Evolutionary conservation across 2,888 invertebrate species (phyloP).

Genomic region (Germaria angustata): DNA sequence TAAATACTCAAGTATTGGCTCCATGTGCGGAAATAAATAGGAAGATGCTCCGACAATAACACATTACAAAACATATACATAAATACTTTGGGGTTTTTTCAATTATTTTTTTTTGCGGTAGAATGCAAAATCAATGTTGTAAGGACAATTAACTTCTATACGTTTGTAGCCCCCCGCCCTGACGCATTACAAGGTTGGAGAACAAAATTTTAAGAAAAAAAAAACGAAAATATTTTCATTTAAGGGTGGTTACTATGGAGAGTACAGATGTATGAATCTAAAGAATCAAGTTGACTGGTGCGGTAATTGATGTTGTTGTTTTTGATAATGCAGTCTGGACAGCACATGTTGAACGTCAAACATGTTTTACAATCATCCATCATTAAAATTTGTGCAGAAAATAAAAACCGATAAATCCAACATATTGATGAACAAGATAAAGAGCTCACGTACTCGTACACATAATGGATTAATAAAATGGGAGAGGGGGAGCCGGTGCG

Average conservation of each 20-base stretch:
- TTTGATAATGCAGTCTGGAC: conserved; percentile 60
- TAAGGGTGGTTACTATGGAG: conserved; percentile 32
- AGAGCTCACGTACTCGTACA: not conserved
- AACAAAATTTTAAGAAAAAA: conserved; percentile 2
- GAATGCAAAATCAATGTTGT: conserved; percentile 67
- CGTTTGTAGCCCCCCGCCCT: conserved; percentile 9
- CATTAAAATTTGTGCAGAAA: conserved; percentile 47
- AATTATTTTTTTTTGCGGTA: conserved; percentile 35
- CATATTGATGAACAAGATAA: conserved; percentile 62
- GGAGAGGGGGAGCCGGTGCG: not conserved
- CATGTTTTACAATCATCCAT: conserved; percentile 57
- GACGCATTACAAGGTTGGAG: not conserved
- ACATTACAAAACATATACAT: conserved; percentile 25
- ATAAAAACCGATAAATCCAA: conserved; percentile 43
- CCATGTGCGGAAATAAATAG: conserved; percentile 15
- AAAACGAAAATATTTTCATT: not conserved
- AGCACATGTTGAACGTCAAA: conserved; percentile 64
- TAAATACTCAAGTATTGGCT: conserved; percentile 20
- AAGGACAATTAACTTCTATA: conserved; percentile 67
- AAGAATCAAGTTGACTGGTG: conserved; percentile 56
- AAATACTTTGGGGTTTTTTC: conserved; percentile 9
- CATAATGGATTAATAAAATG: not conserved
- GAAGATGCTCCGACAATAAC: conserved; percentile 24
- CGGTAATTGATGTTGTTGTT: conserved; percentile 62
- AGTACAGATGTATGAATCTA: not conserved